A percentile compares a stretch with the other conserved stretches of the same genome.
Evolutionary conservation across 2,888 invertebrate species (phyloP).

Genomic region (Drosophila acutilabella): DNA sequence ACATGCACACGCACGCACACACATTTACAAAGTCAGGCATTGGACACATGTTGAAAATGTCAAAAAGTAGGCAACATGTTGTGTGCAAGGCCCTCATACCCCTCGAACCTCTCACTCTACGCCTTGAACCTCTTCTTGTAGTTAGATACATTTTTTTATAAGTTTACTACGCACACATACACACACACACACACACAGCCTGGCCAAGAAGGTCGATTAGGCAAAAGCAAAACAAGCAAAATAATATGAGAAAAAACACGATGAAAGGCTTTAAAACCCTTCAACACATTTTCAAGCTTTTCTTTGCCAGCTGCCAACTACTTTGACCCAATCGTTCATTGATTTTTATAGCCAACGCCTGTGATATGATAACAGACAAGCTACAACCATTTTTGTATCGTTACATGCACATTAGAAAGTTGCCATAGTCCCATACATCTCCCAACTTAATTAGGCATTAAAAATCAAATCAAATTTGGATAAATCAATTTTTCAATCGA

Average conservation of each 20-base stretch:
- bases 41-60: constrained; percentile 77
- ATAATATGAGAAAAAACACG: neutral
- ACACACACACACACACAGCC: constrained; percentile 33
- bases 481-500: too few species aligned
- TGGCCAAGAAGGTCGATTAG: constrained; percentile 56
- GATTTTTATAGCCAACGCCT: constrained; percentile 71
- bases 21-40: constrained; percentile 41
- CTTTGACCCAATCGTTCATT: constrained; percentile 61
- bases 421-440: neutral
- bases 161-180: constrained; percentile 57
- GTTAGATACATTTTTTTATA: constrained; percentile 54
- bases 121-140: constrained; percentile 38
- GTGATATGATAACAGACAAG: constrained; percentile 37
- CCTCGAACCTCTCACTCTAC: neutral
- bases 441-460: too few species aligned
- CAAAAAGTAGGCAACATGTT: constrained; percentile 78
- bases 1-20: constrained; percentile 14
- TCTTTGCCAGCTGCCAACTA: constrained; percentile 63
- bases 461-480: too few species aligned
- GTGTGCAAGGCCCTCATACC: constrained; percentile 38
- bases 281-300: constrained; percentile 55
- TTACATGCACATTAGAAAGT: constrained; percentile 25
- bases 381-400: constrained; percentile 15
- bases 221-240: constrained; percentile 25
- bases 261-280: constrained; percentile 54